These are phyloP conservation scores for Dunckerocampus dactyliophorus DNA, from an alignment of 2,113 vertebrate genomes.

Conservation along the genomic window DNA sequence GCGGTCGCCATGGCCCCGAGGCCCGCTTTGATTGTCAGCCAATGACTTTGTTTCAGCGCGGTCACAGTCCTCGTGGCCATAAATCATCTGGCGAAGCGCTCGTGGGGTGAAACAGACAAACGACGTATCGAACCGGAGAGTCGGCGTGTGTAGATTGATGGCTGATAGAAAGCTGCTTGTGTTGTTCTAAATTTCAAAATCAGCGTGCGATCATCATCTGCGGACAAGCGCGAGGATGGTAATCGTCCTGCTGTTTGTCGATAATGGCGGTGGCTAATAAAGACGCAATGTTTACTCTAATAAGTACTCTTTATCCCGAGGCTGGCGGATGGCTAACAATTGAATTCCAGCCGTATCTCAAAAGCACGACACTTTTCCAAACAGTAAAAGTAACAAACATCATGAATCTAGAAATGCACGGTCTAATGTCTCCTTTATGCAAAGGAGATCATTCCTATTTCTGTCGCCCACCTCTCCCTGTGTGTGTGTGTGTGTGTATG, in stretches of 20 bases:
- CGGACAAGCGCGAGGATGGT: constrained; percentile 36
- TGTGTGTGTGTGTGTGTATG: no score
- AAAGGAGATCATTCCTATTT: constrained; percentile 56
- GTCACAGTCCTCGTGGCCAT: constrained; percentile 21
- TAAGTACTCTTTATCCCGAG: constrained; percentile 23
- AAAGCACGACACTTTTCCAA: no score
- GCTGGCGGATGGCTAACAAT: constrained; percentile 18
- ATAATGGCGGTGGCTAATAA: constrained; percentile 33
- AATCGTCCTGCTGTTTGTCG: constrained; percentile 30
- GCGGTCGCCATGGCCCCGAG: constrained; percentile 40
- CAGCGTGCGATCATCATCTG: constrained; percentile 21
- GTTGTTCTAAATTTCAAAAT: constrained; percentile 31
- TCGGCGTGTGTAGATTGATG: constrained; percentile 21
- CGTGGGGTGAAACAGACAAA: background rate
- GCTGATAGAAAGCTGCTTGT: constrained; percentile 20
- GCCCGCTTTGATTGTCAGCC: constrained; percentile 44
- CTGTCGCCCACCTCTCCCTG: constrained; percentile 27
- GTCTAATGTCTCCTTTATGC: constrained; percentile 33
- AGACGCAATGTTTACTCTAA: constrained; percentile 28
- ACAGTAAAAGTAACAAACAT: no score
- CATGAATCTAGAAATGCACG: constrained; percentile 10
- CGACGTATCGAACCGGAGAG: constrained; percentile 25
- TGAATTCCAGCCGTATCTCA: background rate
- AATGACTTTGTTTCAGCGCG: constrained; percentile 46
- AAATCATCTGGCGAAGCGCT: constrained; percentile 17